Percentiles rank a stretch among this genome's conserved stretches.
These are phyloP conservation scores for Adelosebastes latens DNA, from an alignment of 2,797 vertebrate genomes.

Conservation along the genomic window DNA sequence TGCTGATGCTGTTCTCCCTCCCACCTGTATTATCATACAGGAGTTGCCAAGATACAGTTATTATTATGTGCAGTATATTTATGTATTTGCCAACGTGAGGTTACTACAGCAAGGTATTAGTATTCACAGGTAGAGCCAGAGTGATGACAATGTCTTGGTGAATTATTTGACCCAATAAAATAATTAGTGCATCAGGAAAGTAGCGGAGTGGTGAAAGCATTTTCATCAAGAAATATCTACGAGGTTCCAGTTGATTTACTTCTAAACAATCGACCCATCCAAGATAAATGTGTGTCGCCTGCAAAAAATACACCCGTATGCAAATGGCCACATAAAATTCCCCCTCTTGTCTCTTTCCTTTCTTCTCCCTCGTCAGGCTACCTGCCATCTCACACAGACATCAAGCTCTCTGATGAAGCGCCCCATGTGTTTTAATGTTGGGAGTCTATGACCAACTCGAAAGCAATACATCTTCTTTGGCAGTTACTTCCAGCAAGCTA, in stretches of 20 bases:
- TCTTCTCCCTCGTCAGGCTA: slow-evolving; percentile 78
- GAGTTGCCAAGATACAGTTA: slow-evolving; percentile 37
- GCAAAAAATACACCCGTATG: slow-evolving; percentile 71
- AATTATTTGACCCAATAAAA: slow-evolving; percentile 80
- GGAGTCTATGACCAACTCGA: slow-evolving; percentile 79
- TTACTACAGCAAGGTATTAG: slow-evolving; percentile 47
- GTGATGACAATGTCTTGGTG: slow-evolving; percentile 69
- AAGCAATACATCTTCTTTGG: slow-evolving; percentile 85
- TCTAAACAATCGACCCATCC: slow-evolving; percentile 71
- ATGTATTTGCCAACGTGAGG: slow-evolving; percentile 36
- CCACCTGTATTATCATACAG: background rate
- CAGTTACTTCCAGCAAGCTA: slow-evolving; percentile 82
- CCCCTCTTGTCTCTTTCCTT: slow-evolving; percentile 55
- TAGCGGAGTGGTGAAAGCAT: slow-evolving; percentile 73
- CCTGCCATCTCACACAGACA: slow-evolving; percentile 83
- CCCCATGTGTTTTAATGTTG: slow-evolving; percentile 84
- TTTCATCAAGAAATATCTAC: slow-evolving; percentile 77
- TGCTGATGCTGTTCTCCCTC: slow-evolving; percentile 12
- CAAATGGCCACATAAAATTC: slow-evolving; percentile 76
- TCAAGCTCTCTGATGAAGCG: slow-evolving; percentile 82
- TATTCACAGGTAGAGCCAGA: slow-evolving; percentile 55
- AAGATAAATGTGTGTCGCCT: slow-evolving; percentile 76
- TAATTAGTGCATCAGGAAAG: slow-evolving; percentile 75
- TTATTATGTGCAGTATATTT: slow-evolving; percentile 48
- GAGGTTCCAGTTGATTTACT: slow-evolving; percentile 76